These are phyloP conservation scores for Leptocoma aspasia DNA, from an alignment of 2,113 vertebrate genomes.

Conservation along the genomic window DNA sequence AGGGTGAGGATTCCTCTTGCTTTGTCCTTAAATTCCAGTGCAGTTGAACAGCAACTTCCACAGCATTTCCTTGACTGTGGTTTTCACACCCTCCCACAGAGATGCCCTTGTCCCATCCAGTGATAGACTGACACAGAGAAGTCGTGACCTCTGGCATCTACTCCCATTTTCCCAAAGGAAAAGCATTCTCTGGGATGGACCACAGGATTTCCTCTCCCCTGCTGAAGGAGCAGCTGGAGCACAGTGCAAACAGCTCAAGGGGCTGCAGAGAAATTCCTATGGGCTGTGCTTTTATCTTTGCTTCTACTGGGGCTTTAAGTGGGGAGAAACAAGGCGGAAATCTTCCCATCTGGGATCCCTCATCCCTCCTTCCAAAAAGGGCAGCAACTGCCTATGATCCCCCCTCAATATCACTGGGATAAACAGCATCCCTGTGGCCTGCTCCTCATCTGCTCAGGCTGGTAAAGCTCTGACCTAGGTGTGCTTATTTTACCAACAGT, in stretches of 20 bases:
- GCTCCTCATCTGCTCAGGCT: background rate
- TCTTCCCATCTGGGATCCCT: background rate
- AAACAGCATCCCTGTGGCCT: background rate
- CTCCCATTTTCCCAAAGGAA: background rate
- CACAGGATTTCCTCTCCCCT: background rate
- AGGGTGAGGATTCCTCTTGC: background rate
- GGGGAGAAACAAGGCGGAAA: background rate
- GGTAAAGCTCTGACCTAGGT: background rate
- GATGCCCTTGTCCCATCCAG: background rate
- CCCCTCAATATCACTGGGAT: background rate
- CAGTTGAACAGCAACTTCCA: background rate
- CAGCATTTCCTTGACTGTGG: fast-evolving
- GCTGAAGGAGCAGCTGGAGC: background rate
- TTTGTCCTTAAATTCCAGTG: background rate
- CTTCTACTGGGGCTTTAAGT: background rate
- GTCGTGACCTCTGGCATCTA: background rate
- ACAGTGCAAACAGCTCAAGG: fast-evolving
- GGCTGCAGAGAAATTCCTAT: background rate
- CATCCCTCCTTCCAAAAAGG: background rate
- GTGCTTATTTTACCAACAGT: background rate
- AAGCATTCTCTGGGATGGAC: background rate
- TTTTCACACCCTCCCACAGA: background rate
- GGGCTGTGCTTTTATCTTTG: background rate
- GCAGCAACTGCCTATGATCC: background rate
- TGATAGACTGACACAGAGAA: fast-evolving